Evolutionary conservation across 2,888 invertebrate species (phyloP), one percentile per base, ranked within the genome.

Genomic region (Plebejus argus): DNA sequence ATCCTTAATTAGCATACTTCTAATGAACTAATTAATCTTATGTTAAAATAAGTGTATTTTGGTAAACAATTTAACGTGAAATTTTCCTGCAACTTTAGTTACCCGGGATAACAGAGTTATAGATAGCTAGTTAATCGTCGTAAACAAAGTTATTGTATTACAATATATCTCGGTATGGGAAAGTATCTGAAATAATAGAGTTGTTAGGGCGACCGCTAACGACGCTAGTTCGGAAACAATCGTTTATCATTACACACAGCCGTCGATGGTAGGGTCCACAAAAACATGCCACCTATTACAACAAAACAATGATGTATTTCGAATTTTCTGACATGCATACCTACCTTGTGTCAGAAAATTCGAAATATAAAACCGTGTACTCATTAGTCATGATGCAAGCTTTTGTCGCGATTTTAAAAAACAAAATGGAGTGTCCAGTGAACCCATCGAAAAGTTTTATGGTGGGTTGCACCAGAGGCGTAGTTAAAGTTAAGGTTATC

Each of bases 221-320:
- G 92, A 91, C 86, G 83, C 80, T 87, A 91, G 91, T 92, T 91
- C 79, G 78, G 70, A 78, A 92, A 93, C 87, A 87, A 87, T 89
- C 91, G 89, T 93, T 92, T 90, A 86, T 93, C 92, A 93, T 89
- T 81, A 84, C 86, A 86, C 86, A 81, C 80, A 79, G 76, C 76
- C 76, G 79, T 83, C 86, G 85, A 85, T 84, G 83, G 88, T 88
- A 91, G 77, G 33, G 90, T 81, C 78, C 66, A 85, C 85, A 90
- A 79, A 86, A 86, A 78, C 80, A 79, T 75, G 20, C 58, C 5
- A 20, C 20, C 58, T 58, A 20, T 58, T 2, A 39, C 58, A 58
- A 20, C 20, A 18, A 53, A 56, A 20, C 28, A n/a, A 15, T n/a
- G n/a, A 58, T 58, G 20, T 15, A 15, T 20, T 56, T 58, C 15